These are phyloP conservation scores for Onychorhynchus coronatus DNA, from an alignment of 2,113 vertebrate genomes.

Conservation along the genomic window DNA sequence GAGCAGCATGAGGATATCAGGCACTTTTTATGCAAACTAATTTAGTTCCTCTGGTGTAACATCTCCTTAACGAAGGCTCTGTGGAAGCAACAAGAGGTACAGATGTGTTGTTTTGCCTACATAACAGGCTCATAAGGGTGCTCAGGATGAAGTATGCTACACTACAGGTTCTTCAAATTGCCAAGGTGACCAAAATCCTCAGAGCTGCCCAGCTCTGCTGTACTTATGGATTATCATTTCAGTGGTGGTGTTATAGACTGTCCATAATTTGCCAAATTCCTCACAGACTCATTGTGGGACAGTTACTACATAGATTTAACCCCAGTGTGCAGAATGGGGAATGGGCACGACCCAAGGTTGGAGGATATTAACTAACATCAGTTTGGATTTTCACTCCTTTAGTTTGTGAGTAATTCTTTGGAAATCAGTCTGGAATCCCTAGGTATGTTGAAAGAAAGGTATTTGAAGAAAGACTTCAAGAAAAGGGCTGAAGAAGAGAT, in stretches of 20 bases:
- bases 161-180: not conserved
- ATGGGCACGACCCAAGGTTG: not conserved
- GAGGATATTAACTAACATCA: not conserved
- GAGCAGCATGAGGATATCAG: not conserved
- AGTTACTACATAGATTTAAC: not conserved
- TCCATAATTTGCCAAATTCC: not conserved
- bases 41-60: not conserved
- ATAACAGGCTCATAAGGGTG: not conserved
- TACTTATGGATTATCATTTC: not conserved
- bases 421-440: not conserved
- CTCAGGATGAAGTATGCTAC: not conserved
- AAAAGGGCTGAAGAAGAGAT: not conserved
- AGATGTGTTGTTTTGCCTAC: not conserved
- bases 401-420: not conserved
- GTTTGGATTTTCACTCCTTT: not conserved
- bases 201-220: not conserved
- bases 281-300: not conserved
- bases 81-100: not conserved
- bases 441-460: not conserved
- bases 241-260: not conserved
- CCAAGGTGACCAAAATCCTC: not conserved
- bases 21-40: not conserved
- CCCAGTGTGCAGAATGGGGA: not conserved
- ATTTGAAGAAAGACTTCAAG: not conserved
- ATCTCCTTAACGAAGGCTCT: not conserved